phyloP scores from a whole-genome alignment of 2,113 vertebrate species.

The Poicephalus meyeri region DNA sequence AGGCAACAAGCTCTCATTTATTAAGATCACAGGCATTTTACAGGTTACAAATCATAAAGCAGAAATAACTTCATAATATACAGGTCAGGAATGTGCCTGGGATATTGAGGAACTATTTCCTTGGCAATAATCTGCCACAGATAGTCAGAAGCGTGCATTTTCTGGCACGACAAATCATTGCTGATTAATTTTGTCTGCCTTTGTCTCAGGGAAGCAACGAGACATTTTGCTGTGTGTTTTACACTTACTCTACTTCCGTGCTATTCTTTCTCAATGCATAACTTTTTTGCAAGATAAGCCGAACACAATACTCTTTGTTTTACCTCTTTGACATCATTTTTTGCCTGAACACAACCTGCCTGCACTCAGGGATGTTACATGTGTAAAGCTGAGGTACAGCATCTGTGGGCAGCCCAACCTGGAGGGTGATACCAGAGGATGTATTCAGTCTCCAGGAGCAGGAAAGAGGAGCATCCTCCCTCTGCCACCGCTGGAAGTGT shows the following conservation, averaged over 20 bases:
- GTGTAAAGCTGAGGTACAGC: neutral
- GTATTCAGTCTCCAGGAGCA: neutral
- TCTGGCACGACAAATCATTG: constrained; percentile 63
- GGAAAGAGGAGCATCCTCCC: neutral
- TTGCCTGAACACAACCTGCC: neutral
- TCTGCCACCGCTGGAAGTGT: neutral
- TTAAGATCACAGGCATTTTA: constrained; percentile 68
- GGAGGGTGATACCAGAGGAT: neutral
- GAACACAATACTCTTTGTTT: constrained; percentile 51
- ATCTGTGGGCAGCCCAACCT: neutral
- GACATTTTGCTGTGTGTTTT: constrained; percentile 3
- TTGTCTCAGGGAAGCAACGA: constrained; percentile 49
- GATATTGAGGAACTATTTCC: constrained; percentile 68
- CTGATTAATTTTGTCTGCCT: constrained; percentile 68
- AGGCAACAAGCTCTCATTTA: constrained; percentile 66
- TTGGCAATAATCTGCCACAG: constrained; percentile 65
- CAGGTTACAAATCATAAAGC: constrained; percentile 67
- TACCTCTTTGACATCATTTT: constrained; percentile 25
- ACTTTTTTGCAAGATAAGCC: constrained; percentile 58
- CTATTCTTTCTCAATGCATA: constrained; percentile 18
- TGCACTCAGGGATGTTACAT: neutral
- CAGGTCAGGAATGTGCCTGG: constrained; percentile 70
- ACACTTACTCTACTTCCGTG: neutral
- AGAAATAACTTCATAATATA: constrained; percentile 71
- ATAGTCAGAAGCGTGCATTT: constrained; percentile 48